Base-by-base conservation (phyloP, 1,140 invertebrate genomes). In the Drosophila bocki region DNA sequence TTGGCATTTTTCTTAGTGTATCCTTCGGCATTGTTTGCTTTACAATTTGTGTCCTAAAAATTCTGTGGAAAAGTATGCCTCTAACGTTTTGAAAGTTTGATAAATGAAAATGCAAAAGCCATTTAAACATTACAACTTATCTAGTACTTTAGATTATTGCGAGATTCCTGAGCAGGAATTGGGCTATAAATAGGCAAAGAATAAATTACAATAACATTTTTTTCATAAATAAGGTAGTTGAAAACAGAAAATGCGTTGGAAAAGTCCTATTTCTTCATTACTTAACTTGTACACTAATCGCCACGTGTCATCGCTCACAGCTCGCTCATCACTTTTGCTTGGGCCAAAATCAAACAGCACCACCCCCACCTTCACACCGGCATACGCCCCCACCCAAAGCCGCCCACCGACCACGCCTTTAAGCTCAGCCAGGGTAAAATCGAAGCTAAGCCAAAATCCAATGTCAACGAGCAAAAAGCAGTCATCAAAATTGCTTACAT, bases 401-500 rank as follows among this genome's bases (percentile, higher is more conserved):
- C 15, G 26, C 26, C 15, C 41, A 54, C 13, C 47, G 53, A 33
- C 61, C 74, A 76, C 74, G 75, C 62, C 67, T 80, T 86, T 39
- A 65, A 86, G 56, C 60, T 86, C 84, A 88, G 75, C 86, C 65
- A 45, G 29, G 32, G 50, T 32, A 57, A 78, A 78, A 78, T 78
- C 48, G 68, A 61, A 59, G 39, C 68, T 77, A 77, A 56, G 58
- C 44, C 61, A 64, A 82, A 80, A 75, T 78, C 45, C 48, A 78
- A 78, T 78, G 75, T 78, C 76, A 79, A 78, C 76, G 70, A 64
- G 65, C 57, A 78, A 62, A 82, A 81, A 84, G 67, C 63, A 68
- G 65, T 70, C 83, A 79, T 82, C 70, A 78, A 85, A 70, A 88
- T 80, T 86, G 80, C 84, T 87, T 77, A 83, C 84, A 83, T 74